Conservation (phyloP, 92 coral and sea anemone genomes). For the Desmophyllum pertusum region DNA sequence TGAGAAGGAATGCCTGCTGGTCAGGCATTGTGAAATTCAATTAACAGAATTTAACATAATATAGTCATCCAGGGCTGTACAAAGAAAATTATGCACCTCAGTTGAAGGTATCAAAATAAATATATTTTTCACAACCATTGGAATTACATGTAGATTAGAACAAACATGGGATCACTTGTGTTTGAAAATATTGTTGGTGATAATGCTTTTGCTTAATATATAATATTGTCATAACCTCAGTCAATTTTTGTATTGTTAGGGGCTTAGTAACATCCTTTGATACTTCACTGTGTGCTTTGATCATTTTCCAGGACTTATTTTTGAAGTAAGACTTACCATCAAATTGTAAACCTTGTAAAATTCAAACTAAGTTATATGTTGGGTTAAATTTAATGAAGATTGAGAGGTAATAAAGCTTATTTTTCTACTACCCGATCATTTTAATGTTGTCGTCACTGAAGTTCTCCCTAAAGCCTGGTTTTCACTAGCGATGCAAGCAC, state of each 20-base stretch:
- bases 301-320: background rate
- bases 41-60: slow-evolving; percentile 11
- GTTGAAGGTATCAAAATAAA: slow-evolving; percentile 29
- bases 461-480: background rate
- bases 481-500: too few relatives aligned
- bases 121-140: slow-evolving; percentile 38
- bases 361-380: slow-evolving; percentile 32
- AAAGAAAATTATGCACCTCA: slow-evolving; percentile 34
- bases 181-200: slow-evolving; percentile 11
- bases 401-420: slow-evolving; percentile 52
- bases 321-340: slow-evolving; percentile 7
- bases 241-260: slow-evolving; percentile 8
- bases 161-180: slow-evolving; percentile 20
- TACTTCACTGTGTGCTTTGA: background rate
- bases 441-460: background rate
- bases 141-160: slow-evolving; percentile 14
- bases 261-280: slow-evolving; percentile 3
- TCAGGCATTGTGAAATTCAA: slow-evolving; percentile 38
- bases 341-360: slow-evolving; percentile 26
- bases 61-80: slow-evolving; percentile 22
- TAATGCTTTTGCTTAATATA: background rate
- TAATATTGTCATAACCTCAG: background rate
- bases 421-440: slow-evolving; percentile 38
- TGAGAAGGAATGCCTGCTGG: slow-evolving; percentile 36
- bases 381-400: slow-evolving; percentile 18